phyloP scores from a whole-genome alignment of 2,888 invertebrate species.

The Therioaphis trifolii region DNA sequence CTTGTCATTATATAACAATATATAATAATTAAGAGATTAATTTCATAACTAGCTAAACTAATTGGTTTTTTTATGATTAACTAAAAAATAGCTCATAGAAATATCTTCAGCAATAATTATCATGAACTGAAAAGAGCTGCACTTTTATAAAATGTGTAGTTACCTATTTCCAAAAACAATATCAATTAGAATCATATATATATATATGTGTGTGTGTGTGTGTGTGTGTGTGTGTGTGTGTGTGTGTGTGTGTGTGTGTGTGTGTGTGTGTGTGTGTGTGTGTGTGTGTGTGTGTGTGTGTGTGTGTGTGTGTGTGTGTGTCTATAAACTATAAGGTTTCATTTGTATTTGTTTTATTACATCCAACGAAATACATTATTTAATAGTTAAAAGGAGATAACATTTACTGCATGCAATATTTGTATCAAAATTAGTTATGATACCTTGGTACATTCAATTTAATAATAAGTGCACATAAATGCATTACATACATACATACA shows the following conservation, averaged over 20 bases:
- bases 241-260: too few species aligned
- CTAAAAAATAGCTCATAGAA: too few species aligned
- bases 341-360: background rate
- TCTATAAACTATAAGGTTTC: background rate
- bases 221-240: too few species aligned
- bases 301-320: too few species aligned
- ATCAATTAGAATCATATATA: background rate
- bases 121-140: background rate
- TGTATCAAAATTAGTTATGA: background rate
- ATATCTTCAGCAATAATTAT: background rate
- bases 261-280: too few species aligned
- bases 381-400: too few species aligned
- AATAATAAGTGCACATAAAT: background rate
- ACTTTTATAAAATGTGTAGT: background rate
- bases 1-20: too few species aligned
- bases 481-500: constrained; percentile 45
- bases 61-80: too few species aligned
- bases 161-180: background rate
- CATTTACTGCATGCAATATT: background rate
- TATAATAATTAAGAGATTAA: too few species aligned
- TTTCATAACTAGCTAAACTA: too few species aligned
- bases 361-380: background rate
- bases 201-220: too few species aligned
- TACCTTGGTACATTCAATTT: background rate
- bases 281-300: too few species aligned